phyloP scores from a whole-genome alignment of 2,113 vertebrate species.

The Leptosomus discolor region DNA sequence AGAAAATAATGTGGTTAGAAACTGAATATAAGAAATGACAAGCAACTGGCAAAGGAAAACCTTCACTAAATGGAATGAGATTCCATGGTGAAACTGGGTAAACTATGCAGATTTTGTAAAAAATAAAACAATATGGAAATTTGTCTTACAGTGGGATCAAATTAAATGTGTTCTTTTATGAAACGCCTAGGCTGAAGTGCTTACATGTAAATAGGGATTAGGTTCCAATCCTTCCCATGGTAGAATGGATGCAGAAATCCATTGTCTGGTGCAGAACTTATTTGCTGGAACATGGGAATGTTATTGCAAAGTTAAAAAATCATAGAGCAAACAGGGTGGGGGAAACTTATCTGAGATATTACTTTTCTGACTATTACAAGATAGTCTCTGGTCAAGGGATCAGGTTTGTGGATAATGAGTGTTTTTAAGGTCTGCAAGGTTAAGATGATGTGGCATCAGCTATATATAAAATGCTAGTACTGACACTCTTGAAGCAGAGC shows the following conservation, averaged over 20 bases:
- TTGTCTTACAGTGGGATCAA: background rate
- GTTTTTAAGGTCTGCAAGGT: constrained; percentile 28
- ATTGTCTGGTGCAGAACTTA: background rate
- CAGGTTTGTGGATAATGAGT: constrained; percentile 11
- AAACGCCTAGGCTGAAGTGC: background rate
- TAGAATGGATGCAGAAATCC: background rate
- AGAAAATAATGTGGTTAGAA: constrained; percentile 35
- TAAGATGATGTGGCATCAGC: constrained; percentile 23
- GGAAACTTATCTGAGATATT: background rate
- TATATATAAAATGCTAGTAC: constrained; percentile 25
- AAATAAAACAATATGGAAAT: background rate
- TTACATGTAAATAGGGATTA: background rate
- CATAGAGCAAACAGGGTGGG: background rate
- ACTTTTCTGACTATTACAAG: constrained; percentile 37
- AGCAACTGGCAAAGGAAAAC: constrained; percentile 26
- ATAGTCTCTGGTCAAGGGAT: constrained; percentile 8
- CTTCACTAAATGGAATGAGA: background rate
- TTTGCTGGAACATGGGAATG: background rate
- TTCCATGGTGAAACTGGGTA: background rate
- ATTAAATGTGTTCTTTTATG: background rate
- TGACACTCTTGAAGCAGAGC: background rate
- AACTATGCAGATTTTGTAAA: constrained; percentile 14
- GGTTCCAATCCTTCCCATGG: background rate
- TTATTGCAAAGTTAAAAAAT: background rate
- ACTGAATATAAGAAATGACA: constrained; percentile 23